Conservation (phyloP, 2,113 vertebrate species). For the Probosciger aterrimus region DNA sequence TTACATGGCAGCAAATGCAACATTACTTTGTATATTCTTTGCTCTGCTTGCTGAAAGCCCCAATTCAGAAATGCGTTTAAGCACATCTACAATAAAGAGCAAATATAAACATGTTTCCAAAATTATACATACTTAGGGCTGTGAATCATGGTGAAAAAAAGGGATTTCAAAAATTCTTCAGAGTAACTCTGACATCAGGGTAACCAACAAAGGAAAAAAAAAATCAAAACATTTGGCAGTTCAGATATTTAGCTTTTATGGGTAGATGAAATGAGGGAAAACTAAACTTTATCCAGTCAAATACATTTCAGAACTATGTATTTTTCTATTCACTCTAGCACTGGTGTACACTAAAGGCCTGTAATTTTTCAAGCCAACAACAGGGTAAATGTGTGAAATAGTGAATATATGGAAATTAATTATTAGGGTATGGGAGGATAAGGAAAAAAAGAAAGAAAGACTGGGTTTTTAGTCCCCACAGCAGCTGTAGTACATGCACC, state of each 20-base stretch:
- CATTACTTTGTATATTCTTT: neutral
- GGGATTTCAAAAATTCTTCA: neutral
- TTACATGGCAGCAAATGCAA: neutral
- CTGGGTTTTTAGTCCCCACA: neutral
- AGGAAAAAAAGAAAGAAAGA: neutral
- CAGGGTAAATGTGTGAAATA: neutral
- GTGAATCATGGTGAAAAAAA: neutral
- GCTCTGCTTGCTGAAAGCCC: neutral
- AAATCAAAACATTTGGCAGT: neutral
- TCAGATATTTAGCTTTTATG: neutral
- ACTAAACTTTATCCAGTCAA: neutral
- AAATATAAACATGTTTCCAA: neutral
- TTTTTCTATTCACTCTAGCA: neutral
- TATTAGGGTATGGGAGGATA: neutral
- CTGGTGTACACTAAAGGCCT: neutral
- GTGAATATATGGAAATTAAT: neutral
- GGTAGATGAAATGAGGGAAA: neutral
- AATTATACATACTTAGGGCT: neutral
- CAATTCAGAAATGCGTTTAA: neutral
- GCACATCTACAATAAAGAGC: neutral
- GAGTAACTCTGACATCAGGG: neutral
- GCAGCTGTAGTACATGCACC: neutral
- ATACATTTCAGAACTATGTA: neutral
- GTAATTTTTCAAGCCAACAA: neutral
- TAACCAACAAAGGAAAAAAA: neutral